Base-by-base conservation (phyloP, 2,113 vertebrate genomes). In the Colius striatus region DNA sequence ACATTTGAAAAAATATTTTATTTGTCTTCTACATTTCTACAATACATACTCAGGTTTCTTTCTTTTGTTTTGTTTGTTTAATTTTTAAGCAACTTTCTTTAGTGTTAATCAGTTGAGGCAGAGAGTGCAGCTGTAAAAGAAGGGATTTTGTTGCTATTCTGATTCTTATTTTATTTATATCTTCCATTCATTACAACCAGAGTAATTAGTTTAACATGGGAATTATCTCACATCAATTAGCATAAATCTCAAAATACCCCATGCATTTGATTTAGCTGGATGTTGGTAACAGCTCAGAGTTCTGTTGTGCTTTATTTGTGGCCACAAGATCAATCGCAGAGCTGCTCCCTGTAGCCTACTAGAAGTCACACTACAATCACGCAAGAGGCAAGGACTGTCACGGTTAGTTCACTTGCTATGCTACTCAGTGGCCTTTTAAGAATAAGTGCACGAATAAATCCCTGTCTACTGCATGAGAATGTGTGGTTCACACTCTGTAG, bases 1-100 rank as follows among this genome's bases (percentile, higher is more conserved):
- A 98, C 97, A 98, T 98, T 96, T 98, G 97, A 98, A 98, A 98
- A 98, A 98, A 98, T 98, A 98, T 97, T 98, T 98, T 96, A 98
- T 98, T 98, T 97, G 90, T 98, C 97, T 95, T 98, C 98, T 98
- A 98, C 97, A 98, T 98, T 98, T 98, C 98, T 98, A 98, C 98
- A 98, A 97, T 98, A 98, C 98, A 97, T 98, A 97, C 94, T 98
- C 97, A 97, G 94, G 94, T 97, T 97, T 97, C 93, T 94, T 93
- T 97, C 89, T 95, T 97, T 95, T 96, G 92, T 89, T 95, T 94
- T 92, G 80, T 92, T 95, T 95, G 92, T 95, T 93, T 92, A 91
- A 67, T 94, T 96, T 95, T 95, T 84, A 92, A 94, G 83, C 75
- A 93, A 90, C 41, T 96, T 90, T 94, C 81, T 91, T 93, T 95